Evolutionary conservation across 1,140 invertebrate genomes (phyloP).

Genomic region (Plutomurus gul): DNA sequence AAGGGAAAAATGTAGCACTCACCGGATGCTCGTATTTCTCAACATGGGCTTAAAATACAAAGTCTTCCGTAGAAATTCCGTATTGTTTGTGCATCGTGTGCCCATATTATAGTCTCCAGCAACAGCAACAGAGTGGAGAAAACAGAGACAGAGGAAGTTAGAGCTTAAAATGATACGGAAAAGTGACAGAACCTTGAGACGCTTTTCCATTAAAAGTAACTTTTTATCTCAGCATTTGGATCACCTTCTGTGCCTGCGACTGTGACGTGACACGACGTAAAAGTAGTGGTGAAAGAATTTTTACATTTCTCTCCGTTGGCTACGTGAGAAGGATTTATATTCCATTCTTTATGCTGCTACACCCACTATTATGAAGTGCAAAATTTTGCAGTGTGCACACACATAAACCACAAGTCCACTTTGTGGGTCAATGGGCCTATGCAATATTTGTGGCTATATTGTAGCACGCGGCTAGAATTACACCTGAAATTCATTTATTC

Average conservation of each 20-base stretch:
- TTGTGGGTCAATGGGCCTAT: not conserved
- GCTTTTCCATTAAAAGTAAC: slow-evolving; percentile 20
- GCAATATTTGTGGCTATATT: too few relatives aligned
- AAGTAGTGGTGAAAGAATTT: not conserved
- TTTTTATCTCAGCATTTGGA: slow-evolving; percentile 21
- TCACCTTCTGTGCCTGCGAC: slow-evolving; percentile 7
- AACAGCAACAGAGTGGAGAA: not conserved
- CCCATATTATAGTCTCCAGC: not conserved
- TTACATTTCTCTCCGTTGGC: not conserved
- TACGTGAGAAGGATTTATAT: slow-evolving; percentile 19
- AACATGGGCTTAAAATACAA: too few relatives aligned
- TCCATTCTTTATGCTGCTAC: not conserved
- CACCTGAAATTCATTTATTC: not conserved
- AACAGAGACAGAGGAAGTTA: not conserved
- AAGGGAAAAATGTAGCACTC: too few relatives aligned
- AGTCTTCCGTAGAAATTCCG: too few relatives aligned
- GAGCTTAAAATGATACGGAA: slow-evolving; percentile 9
- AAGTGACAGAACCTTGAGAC: slow-evolving; percentile 23
- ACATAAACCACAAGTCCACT: not conserved
- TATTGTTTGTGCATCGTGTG: too few relatives aligned
- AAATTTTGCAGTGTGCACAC: not conserved
- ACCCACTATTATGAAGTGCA: not conserved
- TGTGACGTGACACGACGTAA: slow-evolving; percentile 19
- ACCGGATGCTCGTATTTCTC: too few relatives aligned
- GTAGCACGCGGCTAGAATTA: not conserved